Evolutionary conservation across 2,113 vertebrate species (phyloP), one percentile per base, ranked within the genome.

Genomic region (Oryzias melastigma): DNA sequence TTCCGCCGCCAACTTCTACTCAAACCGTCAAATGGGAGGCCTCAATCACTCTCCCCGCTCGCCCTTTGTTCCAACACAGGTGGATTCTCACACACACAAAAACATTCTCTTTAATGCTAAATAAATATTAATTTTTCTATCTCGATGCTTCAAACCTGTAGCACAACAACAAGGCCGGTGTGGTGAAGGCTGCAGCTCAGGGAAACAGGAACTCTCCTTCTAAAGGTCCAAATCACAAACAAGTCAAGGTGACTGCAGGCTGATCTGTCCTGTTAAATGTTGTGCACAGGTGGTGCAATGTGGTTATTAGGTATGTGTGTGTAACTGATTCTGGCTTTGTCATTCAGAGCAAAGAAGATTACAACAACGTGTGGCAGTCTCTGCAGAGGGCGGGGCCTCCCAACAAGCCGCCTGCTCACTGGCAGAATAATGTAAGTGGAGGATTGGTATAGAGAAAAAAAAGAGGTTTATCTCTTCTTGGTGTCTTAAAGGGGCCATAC

Each of bases 21-120:
- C 35, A 12, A 35, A 35, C 17, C 80, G 87, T 10, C 94, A 93
- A 55, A 68, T 94, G 55, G 91, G 87, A 5, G 92, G 92, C 52
- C 93, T 97, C 66, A 96, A 95, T 90, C 96, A 98, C 87, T 98
- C 95, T 0, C 94, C 96, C 25, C 93, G 93, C 1, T 98, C 96
- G 0, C 94, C 94, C 25, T 99, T 98, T 64, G 85, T 95, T 71
- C 94, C 95, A 66, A 93, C 92, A 42, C 93, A 93, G 82, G 96
- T 97, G 88, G 63, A 90, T 88, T n/a, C 5, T 47, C 85, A 46
- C 14, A 46, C 3, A n/a, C n/a, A 16, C n/a, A 46, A 46, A 0
- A 16, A 17, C 1, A 14, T 19, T 47, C 10, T 19, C n/a, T 12
- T 13, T 1, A 0, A n/a, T n/a, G 17, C 35, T n/a, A 35, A 35